phyloP scores from a whole-genome alignment of 2,113 vertebrate species.

The Murina feae region DNA sequence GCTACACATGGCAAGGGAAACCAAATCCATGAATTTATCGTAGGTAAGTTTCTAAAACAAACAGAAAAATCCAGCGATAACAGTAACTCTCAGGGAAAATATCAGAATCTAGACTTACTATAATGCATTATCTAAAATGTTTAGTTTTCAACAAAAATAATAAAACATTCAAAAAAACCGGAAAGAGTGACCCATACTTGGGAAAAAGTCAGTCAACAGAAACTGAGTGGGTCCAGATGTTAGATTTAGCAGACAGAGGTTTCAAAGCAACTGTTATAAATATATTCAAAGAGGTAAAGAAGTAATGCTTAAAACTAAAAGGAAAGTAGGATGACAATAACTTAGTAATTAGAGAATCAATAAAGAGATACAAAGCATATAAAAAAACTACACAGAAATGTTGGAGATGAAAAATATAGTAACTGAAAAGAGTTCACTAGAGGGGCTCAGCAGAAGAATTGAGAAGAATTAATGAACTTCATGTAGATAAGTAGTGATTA shows the following conservation, averaged over 20 bases:
- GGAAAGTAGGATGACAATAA: neutral
- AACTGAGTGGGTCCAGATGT: neutral
- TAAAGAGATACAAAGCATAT: neutral
- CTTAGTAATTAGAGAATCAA: neutral
- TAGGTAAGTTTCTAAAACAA: conserved; percentile 26
- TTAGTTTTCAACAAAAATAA: conserved; percentile 16
- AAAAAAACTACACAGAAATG: neutral
- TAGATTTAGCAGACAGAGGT: conserved; percentile 12
- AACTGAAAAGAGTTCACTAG: neutral
- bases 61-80: neutral
- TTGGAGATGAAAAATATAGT: neutral
- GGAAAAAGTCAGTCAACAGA: neutral
- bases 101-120: neutral
- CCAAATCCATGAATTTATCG: neutral
- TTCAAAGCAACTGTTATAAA: conserved; percentile 4
- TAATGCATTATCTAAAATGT: neutral
- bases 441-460: neutral
- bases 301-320: neutral
- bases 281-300: neutral
- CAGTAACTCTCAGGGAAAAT: neutral
- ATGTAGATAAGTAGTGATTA: neutral
- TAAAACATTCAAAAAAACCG: neutral
- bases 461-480: neutral
- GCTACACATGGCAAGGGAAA: neutral
- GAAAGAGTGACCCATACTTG: neutral